Conservation (phyloP, 2,113 vertebrate genomes). For the Hippocampus comes region DNA sequence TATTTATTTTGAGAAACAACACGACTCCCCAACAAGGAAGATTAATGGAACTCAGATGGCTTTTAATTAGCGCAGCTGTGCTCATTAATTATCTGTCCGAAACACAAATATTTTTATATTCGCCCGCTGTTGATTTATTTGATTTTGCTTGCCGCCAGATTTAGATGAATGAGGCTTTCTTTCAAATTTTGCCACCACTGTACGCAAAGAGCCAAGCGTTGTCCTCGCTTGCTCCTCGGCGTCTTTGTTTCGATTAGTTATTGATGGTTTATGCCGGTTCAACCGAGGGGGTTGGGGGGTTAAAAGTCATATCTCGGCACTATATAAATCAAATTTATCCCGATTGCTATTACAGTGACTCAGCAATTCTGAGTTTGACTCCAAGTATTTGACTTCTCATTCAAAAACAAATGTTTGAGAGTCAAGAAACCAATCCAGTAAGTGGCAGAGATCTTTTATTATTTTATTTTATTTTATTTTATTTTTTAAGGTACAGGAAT, state of each 20-base stretch:
- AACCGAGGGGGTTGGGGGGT: no score
- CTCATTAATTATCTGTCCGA: constrained; percentile 94
- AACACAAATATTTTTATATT: constrained; percentile 99
- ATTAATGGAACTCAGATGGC: constrained; percentile 99
- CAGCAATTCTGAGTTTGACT: neutral
- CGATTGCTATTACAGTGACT: neutral
- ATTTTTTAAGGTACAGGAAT: no score
- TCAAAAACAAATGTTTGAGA: neutral
- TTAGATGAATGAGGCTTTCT: constrained; percentile 95
- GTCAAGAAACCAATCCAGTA: neutral
- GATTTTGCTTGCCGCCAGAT: constrained; percentile 92
- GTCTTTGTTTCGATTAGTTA: constrained; percentile 71
- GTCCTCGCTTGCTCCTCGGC: constrained; percentile 36
- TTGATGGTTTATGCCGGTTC: constrained; percentile 29
- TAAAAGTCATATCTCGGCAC: neutral
- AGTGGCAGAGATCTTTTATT: no score
- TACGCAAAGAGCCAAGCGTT: constrained; percentile 51
- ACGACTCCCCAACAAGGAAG: constrained; percentile 82
- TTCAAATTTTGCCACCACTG: constrained; percentile 77
- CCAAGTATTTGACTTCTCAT: neutral
- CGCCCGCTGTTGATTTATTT: constrained; percentile 99
- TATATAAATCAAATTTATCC: neutral
- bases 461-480: no score
- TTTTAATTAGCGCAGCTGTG: constrained; percentile 99
- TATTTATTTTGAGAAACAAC: constrained; percentile 70